phyloP scores from a whole-genome alignment of 2,888 invertebrate species.

The Colletes collaris region DNA sequence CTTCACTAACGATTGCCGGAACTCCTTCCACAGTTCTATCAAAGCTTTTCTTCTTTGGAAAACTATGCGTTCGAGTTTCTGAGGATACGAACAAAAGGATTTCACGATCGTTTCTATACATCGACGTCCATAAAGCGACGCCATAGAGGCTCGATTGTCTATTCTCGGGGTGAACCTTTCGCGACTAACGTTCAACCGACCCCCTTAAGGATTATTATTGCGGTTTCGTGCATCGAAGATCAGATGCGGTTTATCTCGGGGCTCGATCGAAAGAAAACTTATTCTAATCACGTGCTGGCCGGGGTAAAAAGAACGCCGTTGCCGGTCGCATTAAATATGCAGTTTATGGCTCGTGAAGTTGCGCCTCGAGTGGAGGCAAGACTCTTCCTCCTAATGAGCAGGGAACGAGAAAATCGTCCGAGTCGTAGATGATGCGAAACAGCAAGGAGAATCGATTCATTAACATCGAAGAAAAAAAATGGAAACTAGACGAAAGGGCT shows the following conservation, averaged over 20 bases:
- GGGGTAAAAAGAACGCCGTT: slow-evolving; percentile 28
- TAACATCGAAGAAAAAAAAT: slow-evolving; percentile 29
- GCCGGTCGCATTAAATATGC: slow-evolving; percentile 37
- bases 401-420: neutral
- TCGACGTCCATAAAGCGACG: slow-evolving; percentile 19
- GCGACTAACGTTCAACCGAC: slow-evolving; percentile 6
- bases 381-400: slow-evolving; percentile 18
- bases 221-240: slow-evolving; percentile 36
- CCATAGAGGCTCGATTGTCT: slow-evolving; percentile 27
- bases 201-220: slow-evolving; percentile 47
- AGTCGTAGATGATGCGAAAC: slow-evolving; percentile 5
- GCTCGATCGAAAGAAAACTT: slow-evolving; percentile 57
- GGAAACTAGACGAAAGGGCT: neutral
- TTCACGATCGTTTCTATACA: slow-evolving; percentile 29
- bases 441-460: slow-evolving; percentile 14
- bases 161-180: slow-evolving; percentile 20
- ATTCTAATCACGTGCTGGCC: slow-evolving; percentile 67
- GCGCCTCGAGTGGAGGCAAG: slow-evolving; percentile 4
- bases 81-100: slow-evolving; percentile 5
- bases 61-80: slow-evolving; percentile 3
- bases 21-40: slow-evolving; percentile 14
- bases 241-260: slow-evolving; percentile 23
- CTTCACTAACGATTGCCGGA: neutral
- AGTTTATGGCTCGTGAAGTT: slow-evolving; percentile 31
- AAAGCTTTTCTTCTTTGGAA: neutral